Evolutionary conservation across 1,140 invertebrate species (phyloP), one percentile per base, ranked within the genome.

Genomic region (Heliconius himera): DNA sequence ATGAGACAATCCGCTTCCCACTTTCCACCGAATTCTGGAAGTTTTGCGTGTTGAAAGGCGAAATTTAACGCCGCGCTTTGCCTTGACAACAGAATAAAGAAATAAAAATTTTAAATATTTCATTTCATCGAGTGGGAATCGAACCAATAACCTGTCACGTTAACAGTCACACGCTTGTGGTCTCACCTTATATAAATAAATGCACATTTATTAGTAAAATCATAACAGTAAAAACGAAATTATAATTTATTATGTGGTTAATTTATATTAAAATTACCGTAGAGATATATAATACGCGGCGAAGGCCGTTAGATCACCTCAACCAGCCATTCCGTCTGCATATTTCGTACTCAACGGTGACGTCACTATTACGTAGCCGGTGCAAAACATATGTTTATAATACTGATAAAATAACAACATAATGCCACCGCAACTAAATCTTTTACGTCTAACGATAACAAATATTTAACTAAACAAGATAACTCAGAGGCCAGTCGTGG

Each of bases 231-330:
- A 29, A 29, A 66, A 4, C 22, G 11, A 26, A 26, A 26, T 26
- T 18, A 22, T 16, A 22, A 22, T 66, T 11, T 4, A 66, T 16
- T 13, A 66, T 66, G 11, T 22, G 9, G 26, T 66, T 66, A 8
- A 29, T 22, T 13, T 29, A 66, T 29, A 66, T 66, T 66, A 66
- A 72, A 72, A 38, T 72, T 72, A 72, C 70, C 16, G 70, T 72
- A n/a, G 20, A 11, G 33, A 72, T 36, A 72, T 72, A 38, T 72
- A 20, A 72, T 26, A 77, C 77, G 46, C 76, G 60, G 49, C 70
- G 73, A 81, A 81, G 76, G 80, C 73, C 77, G 66, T 77, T 54
- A 76, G 51, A 76, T 82, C 81, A 79, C 70, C 76, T 78, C 41
- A 41, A 46, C 22, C 70, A 76, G 79, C 77, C 75, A 74, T 73